A percentile compares a stretch with the other conserved stretches of the same genome.
Conservation (phyloP, 2,888 invertebrate genomes). For the Xiphydria camelus region DNA sequence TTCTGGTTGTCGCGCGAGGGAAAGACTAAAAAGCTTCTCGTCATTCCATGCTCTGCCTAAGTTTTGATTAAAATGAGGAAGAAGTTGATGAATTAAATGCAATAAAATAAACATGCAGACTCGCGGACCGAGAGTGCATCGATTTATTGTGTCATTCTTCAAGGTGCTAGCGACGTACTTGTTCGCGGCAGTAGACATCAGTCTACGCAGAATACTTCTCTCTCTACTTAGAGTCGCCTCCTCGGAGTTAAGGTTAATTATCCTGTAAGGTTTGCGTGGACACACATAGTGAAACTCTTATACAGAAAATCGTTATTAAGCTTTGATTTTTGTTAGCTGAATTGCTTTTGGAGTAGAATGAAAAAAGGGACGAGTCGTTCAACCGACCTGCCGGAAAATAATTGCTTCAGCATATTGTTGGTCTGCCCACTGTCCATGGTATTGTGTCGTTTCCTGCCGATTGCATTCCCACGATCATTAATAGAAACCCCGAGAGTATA, state of each 20-base stretch:
- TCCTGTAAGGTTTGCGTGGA: conserved; percentile 10
- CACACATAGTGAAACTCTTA: neutral
- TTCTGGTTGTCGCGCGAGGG: too few species aligned
- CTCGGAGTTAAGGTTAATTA: conserved; percentile 25
- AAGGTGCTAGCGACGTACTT: conserved; percentile 24
- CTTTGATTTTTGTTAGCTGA: too few species aligned
- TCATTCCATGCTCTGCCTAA: too few species aligned
- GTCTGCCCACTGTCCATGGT: conserved; percentile 41
- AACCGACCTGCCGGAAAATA: conserved; percentile 42
- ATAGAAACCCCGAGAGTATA: neutral
- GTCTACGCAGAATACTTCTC: conserved; percentile 39
- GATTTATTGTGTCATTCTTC: too few species aligned
- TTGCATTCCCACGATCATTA: conserved; percentile 15
- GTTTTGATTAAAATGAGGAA: too few species aligned
- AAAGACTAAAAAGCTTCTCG: too few species aligned
- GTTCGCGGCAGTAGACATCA: conserved; percentile 36
- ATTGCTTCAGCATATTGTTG: conserved; percentile 41
- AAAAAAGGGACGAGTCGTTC: too few species aligned
- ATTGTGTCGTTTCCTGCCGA: conserved; percentile 40
- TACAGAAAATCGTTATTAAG: neutral
- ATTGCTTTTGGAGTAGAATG: too few species aligned
- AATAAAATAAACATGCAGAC: too few species aligned
- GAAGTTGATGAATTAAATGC: too few species aligned
- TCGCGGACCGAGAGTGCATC: too few species aligned
- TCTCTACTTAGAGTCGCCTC: conserved; percentile 34